These are phyloP conservation scores for Pristionchus arcanus DNA, from an alignment of 2,888 invertebrate genomes.

Conservation along the genomic window DNA sequence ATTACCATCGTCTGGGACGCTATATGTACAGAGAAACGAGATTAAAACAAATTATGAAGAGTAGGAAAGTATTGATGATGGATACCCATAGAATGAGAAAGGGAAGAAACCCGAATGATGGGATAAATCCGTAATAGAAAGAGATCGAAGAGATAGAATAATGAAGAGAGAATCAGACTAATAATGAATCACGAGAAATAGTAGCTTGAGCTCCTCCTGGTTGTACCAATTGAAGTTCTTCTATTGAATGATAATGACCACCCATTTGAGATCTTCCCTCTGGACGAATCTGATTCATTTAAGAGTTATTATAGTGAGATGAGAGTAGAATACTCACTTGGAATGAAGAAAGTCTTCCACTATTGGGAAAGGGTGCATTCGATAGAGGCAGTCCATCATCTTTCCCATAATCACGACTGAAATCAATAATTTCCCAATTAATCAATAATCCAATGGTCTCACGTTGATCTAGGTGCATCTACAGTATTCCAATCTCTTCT, in stretches of 20 bases:
- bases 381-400: conserved; percentile 39
- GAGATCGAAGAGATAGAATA: neutral
- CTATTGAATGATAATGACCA: conserved; percentile 55
- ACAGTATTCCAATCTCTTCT: conserved; percentile 33
- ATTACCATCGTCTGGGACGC: conserved; percentile 39
- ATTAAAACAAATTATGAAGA: conserved; percentile 21
- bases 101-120: conserved; percentile 28
- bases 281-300: conserved; percentile 40
- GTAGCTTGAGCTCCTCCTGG: conserved; percentile 21
- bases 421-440: conserved; percentile 10
- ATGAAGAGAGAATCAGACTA: conserved; percentile 22
- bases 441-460: conserved; percentile 3
- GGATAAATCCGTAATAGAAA: conserved; percentile 21
- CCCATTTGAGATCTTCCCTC: conserved; percentile 49
- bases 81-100: conserved; percentile 34
- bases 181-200: conserved; percentile 32
- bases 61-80: neutral
- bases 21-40: conserved; percentile 1
- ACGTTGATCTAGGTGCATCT: conserved; percentile 14
- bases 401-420: neutral
- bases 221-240: conserved; percentile 54
- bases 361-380: neutral
- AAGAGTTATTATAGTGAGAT: neutral
- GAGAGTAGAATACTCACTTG: conserved; percentile 20
- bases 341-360: conserved; percentile 40